Evolutionary conservation across 2,888 invertebrate genomes (phyloP).

Genomic region (Eristalinus sepulchralis): DNA sequence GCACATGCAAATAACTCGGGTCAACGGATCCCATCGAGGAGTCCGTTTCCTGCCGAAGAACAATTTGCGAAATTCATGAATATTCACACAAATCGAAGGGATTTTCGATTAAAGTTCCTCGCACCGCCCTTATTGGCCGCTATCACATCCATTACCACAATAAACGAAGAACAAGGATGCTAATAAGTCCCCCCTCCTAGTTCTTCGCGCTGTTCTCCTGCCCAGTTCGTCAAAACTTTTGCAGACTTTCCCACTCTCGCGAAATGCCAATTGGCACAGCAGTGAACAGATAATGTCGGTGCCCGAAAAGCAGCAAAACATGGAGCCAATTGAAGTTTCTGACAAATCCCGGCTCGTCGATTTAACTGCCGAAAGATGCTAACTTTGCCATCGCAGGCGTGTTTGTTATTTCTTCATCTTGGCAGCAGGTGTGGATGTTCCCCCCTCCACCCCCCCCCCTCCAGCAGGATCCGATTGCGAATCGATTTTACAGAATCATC

Average conservation of each 20-base stretch:
- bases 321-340: neutral
- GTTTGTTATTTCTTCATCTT: conserved; percentile 31
- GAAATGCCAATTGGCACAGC: neutral
- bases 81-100: neutral
- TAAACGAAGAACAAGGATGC: neutral
- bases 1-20: conserved; percentile 32
- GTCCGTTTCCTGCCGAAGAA: conserved; percentile 5
- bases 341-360: conserved; percentile 22
- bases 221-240: neutral
- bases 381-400: conserved; percentile 20
- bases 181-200: neutral
- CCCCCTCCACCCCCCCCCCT: neutral
- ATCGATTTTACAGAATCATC: neutral
- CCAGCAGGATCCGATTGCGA: neutral
- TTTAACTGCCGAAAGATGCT: conserved; percentile 11
- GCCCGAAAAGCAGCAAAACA: neutral
- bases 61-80: neutral
- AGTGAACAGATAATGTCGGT: neutral
- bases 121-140: neutral
- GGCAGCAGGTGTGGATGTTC: neutral
- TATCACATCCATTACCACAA: neutral
- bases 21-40: conserved; percentile 24
- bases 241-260: neutral
- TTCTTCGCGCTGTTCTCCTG: neutral
- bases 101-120: neutral